Conservation (phyloP, 2,113 vertebrate genomes). For the Neotoma lepida region DNA sequence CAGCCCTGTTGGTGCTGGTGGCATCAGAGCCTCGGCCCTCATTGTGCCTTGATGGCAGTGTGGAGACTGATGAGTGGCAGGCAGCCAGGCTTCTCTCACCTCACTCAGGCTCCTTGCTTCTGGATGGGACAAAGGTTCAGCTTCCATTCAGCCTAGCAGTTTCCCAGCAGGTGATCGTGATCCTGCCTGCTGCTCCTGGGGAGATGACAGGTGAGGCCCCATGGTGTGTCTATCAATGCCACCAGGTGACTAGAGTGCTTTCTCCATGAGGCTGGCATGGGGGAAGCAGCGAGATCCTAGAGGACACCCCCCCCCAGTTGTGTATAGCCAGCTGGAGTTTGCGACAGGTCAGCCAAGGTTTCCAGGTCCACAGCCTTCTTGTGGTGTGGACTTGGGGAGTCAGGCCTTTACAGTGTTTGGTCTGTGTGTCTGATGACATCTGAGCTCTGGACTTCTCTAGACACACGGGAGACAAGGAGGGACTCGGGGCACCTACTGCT, state of each 20-base stretch:
- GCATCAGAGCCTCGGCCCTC: no score
- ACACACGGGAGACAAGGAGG: not conserved
- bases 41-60: no score
- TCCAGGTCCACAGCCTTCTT: not conserved
- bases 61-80: not conserved
- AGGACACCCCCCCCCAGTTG: accelerated
- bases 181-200: not conserved
- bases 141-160: no score
- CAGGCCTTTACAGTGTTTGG: not conserved
- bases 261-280: no score
- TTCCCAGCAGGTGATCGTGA: not conserved
- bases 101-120: not conserved
- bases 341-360: not conserved
- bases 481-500: not conserved
- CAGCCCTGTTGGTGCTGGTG: no score
- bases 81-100: not conserved
- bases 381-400: not conserved
- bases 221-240: not conserved
- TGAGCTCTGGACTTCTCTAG: not conserved
- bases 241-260: not conserved
- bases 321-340: not conserved
- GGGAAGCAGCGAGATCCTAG: not conserved
- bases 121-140: not conserved
- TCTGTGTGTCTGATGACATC: not conserved
- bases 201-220: not conserved